Base-by-base conservation (phyloP, 2,797 vertebrate species). In the Sandelia bainsii region DNA sequence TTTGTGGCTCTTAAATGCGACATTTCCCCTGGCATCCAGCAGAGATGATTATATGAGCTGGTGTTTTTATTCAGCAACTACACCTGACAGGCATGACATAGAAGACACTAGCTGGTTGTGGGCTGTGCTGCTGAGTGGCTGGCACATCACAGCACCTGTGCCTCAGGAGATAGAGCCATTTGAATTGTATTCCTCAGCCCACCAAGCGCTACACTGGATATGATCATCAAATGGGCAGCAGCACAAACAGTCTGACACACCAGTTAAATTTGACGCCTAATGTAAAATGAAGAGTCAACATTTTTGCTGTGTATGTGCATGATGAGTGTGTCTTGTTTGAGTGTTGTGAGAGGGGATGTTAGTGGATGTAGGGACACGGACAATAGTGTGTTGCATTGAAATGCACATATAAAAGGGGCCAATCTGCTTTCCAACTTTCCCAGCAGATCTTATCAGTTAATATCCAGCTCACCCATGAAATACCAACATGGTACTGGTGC, bases 391-490 rank as follows among this genome's bases (percentile, higher is more conserved):
- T 45, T 49, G 42, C 20, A 49, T 65, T 25, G 16, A 74, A 66
- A 65, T 59, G 51, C 13, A 44, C 58, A 45, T 54, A 69, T 59
- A 82, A 62, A 80, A 69, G 10, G 3, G 45, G 20, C 25, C 61
- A 77, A 62, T 75, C 64, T 60, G 44, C 64, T 69, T 65, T 49
- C 44, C 46, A 44, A 20, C 50, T 75, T 64, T 80, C 58, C 37
- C 37, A 58, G 61, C 66, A 37, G 53, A 75, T 87, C 79, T 80
- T 83, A 85, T 88, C 84, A 62, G 76, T 76, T 81, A 84, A 90
- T 90, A 84, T 86, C 77, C 40, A 44, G 61, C 80, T 92, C 85
- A 86, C 70, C 84, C 72, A 71, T 86, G 77, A 92, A 92, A 91
- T 82, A 83, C 71, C 88, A 86, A 86, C 87, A 83, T 75, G 80